Evolutionary conservation across 2,113 vertebrate genomes (phyloP), one percentile per base, ranked within the genome.

Genomic region (Melanostigma gelatinosum): DNA sequence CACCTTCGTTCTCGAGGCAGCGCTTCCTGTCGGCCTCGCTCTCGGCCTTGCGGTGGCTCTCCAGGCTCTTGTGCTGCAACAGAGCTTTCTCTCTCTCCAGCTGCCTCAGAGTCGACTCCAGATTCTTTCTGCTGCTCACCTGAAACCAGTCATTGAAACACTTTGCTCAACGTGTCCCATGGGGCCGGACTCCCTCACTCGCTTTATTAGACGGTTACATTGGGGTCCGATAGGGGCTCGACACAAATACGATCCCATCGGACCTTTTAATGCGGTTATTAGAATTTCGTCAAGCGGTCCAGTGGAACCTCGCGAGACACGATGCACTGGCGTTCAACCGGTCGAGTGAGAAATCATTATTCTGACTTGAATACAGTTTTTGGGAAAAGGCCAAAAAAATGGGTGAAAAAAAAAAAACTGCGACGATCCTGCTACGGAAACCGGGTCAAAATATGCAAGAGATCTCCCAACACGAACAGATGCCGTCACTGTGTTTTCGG

Each of bases 61-160:
- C 97, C 77, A 97, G 94, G 83, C 96, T 98, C 93, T 98, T 99
- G 93, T 99, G 98, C 91, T 99, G 98, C 85, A 99, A 96, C 91
- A 99, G 96, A 1, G 97, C 98, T 75, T 98, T 99, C 86, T 99
- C 98, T 68, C 98, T 94, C 92, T 99, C 98, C 80, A 99, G 86
- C 77, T 98, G 98, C 85, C 97, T 95, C 89, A 98, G 91, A 75
- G 92, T 86, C 5, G 96, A 96, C 88, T 99, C 98, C 82, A 97
- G 93, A 68, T 89, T 96, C 93, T 99, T 99, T 78, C 98, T 95
- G 89, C 95, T 94, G 85, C 87, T 96, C 91, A 97, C 94, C 98
- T 99, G 42, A 67, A 82, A 70, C 38, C 34, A 69, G 46, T 40
- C 64, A 62, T 24, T 16, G 58, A 50, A 60, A 57, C 11, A 27